Evolutionary conservation across 2,888 invertebrate genomes (phyloP).

Genomic region (Drosophila prolongata): DNA sequence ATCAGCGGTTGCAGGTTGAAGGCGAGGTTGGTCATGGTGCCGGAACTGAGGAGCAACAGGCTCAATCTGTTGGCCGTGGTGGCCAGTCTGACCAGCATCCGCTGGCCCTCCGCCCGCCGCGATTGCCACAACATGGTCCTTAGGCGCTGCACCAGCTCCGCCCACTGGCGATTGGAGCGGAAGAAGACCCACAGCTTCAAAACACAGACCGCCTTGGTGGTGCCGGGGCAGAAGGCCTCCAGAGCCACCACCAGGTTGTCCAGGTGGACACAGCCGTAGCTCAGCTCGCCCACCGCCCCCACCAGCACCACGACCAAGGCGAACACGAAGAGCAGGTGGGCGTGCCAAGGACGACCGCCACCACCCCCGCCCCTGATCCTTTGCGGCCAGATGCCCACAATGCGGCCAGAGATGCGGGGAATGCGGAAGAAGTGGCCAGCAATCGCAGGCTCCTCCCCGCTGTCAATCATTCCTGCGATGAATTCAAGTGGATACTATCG

Average conservation of each 20-base stretch:
- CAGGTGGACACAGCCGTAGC: constrained; percentile 74
- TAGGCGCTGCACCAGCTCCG: constrained; percentile 60
- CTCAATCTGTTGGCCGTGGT: constrained; percentile 59
- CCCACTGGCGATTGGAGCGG: constrained; percentile 64
- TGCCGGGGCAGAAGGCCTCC: constrained; percentile 82
- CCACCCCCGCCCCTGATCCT: constrained; percentile 1
- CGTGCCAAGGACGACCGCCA: constrained; percentile 46
- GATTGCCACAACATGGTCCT: constrained; percentile 58
- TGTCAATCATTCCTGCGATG: constrained; percentile 34
- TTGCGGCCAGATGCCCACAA: constrained; percentile 82
- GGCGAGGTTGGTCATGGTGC: constrained; percentile 67
- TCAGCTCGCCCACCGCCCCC: constrained; percentile 76
- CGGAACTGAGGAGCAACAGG: constrained; percentile 67
- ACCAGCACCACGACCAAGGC: constrained; percentile 68
- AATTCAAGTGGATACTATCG: constrained; percentile 40
- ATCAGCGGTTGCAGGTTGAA: constrained; percentile 76
- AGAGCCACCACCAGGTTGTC: constrained; percentile 73
- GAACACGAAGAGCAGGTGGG: constrained; percentile 61
- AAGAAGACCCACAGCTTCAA: constrained; percentile 80
- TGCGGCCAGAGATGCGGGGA: constrained; percentile 69
- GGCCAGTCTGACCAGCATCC: constrained; percentile 65
- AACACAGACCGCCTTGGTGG: constrained; percentile 77
- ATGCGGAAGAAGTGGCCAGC: constrained; percentile 72
- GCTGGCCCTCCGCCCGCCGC: constrained; percentile 43
- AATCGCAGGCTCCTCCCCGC: constrained; percentile 57